These are phyloP conservation scores for Limanda limanda DNA, from an alignment of 2,113 vertebrate genomes.

Conservation along the genomic window DNA sequence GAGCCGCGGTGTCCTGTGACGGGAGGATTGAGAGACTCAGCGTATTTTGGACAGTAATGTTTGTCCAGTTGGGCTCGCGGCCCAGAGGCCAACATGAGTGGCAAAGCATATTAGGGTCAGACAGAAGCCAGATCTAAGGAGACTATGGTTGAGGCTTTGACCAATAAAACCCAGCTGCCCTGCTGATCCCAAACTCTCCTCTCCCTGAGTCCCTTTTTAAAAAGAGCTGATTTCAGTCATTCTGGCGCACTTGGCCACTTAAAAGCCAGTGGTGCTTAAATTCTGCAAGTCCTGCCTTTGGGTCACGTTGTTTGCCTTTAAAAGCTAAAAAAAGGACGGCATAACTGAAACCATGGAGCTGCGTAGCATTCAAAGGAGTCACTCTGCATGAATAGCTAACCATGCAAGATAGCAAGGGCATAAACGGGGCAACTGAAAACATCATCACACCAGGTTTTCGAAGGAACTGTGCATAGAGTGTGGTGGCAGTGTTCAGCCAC, in stretches of 20 bases:
- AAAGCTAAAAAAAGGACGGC: background rate
- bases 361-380: background rate
- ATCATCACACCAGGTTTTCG: no score
- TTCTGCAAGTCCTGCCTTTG: slow-evolving; percentile 44
- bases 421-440: no score
- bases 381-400: slow-evolving; percentile 16
- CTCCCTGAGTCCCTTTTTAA: slow-evolving; percentile 46
- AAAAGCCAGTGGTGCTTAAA: slow-evolving; percentile 59
- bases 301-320: slow-evolving; percentile 28
- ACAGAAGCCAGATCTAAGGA: slow-evolving; percentile 60
- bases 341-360: background rate
- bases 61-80: slow-evolving; percentile 60
- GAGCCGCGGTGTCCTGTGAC: slow-evolving; percentile 33
- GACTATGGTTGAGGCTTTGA: slow-evolving; percentile 67
- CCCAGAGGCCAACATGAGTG: slow-evolving; percentile 67
- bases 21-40: slow-evolving; percentile 60
- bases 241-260: slow-evolving; percentile 50
- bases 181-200: slow-evolving; percentile 56
- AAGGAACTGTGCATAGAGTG: no score
- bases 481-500: no score
- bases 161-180: slow-evolving; percentile 64
- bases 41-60: slow-evolving; percentile 63
- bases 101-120: slow-evolving; percentile 78
- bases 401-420: background rate
- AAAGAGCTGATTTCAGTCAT: slow-evolving; percentile 72